Conservation (phyloP, 1,140 invertebrate species). For the Eumaeus atala region DNA sequence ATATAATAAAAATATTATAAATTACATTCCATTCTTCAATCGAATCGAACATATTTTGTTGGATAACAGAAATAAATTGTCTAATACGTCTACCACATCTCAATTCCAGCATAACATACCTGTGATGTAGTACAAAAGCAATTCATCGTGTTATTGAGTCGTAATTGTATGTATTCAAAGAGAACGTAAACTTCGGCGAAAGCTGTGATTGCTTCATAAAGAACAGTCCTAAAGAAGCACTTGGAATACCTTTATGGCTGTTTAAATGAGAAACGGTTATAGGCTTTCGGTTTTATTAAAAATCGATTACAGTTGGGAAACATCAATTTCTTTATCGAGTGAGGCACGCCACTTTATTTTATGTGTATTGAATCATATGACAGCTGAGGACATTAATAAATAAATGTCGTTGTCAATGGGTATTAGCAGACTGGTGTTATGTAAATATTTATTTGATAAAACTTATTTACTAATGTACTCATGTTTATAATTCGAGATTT, state of each 20-base stretch:
- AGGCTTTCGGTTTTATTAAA: constrained; percentile 11
- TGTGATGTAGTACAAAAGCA: constrained; percentile 5
- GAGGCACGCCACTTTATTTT: too few relatives aligned
- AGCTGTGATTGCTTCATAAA: constrained; percentile 41
- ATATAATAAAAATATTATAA: too few relatives aligned
- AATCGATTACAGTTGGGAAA: constrained; percentile 3
- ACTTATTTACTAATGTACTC: too few relatives aligned
- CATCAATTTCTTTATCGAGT: too few relatives aligned
- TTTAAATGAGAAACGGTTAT: constrained; percentile 19
- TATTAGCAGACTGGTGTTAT: too few relatives aligned
- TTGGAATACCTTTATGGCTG: constrained; percentile 14
- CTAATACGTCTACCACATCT: background rate
- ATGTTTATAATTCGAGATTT: background rate
- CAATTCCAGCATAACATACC: background rate
- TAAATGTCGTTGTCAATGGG: too few relatives aligned
- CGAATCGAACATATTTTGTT: too few relatives aligned
- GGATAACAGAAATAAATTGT: too few relatives aligned
- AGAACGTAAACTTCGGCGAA: constrained; percentile 37
- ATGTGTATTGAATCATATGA: too few relatives aligned
- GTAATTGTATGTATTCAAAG: constrained; percentile 42
- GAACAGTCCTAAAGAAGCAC: constrained; percentile 22
- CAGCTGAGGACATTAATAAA: too few relatives aligned
- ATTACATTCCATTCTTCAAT: too few relatives aligned
- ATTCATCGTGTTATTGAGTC: constrained; percentile 20
- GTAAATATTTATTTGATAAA: too few relatives aligned